phyloP scores from a whole-genome alignment of 1,140 invertebrate species.

The Samia ricini region DNA sequence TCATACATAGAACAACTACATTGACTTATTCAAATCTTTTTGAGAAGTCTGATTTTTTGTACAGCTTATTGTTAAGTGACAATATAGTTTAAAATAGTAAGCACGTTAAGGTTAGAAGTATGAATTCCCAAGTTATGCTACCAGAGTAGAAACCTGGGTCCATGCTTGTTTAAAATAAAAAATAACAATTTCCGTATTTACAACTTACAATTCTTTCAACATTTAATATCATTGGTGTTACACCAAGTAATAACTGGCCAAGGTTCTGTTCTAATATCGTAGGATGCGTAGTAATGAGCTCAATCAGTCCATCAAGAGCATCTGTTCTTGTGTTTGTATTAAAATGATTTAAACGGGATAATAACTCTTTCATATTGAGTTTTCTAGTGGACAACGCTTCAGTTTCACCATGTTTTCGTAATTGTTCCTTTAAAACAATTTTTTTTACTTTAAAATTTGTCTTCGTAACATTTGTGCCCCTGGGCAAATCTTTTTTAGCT shows the following conservation, averaged over 20 bases:
- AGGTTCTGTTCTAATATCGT: constrained; percentile 80
- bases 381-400: constrained; percentile 85
- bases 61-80: too few relatives aligned
- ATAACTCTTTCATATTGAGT: constrained; percentile 86
- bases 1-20: too few relatives aligned
- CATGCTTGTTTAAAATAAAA: too few relatives aligned
- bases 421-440: constrained; percentile 88
- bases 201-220: constrained; percentile 79
- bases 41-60: too few relatives aligned
- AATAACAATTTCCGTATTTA: too few relatives aligned
- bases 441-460: constrained; percentile 93
- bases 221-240: constrained; percentile 85
- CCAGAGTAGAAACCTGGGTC: too few relatives aligned
- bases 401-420: constrained; percentile 80
- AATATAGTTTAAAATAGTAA: too few relatives aligned
- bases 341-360: constrained; percentile 87
- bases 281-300: constrained; percentile 80
- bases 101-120: too few relatives aligned
- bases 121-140: too few relatives aligned
- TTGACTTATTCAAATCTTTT: too few relatives aligned
- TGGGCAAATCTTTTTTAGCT: constrained; percentile 83
- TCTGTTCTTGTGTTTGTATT: constrained; percentile 84
- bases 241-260: constrained; percentile 82
- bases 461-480: constrained; percentile 91
- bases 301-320: constrained; percentile 84